These are phyloP conservation scores for Protophormia terraenovae DNA, from an alignment of 2,888 invertebrate genomes.

Conservation along the genomic window DNA sequence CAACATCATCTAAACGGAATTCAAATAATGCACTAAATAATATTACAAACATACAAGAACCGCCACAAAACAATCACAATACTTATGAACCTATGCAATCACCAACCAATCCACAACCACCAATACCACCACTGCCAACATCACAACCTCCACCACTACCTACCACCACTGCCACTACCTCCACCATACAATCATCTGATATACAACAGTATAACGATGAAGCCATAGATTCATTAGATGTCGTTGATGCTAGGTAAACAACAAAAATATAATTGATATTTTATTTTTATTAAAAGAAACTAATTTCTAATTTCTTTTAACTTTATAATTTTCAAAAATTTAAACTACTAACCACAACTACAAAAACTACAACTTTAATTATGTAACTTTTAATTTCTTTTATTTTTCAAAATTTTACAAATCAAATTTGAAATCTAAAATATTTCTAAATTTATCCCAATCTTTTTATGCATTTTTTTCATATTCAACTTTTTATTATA, in stretches of 20 bases:
- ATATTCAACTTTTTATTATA: slow-evolving; percentile 65
- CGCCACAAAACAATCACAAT: slow-evolving; percentile 71
- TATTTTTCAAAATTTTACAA: slow-evolving; percentile 25
- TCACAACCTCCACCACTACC: slow-evolving; percentile 39
- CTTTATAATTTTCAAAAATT: slow-evolving; percentile 12
- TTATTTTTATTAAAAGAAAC: background rate
- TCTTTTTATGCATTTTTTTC: slow-evolving; percentile 62
- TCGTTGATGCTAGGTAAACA: slow-evolving; percentile 79
- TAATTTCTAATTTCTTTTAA: background rate
- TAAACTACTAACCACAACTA: slow-evolving; percentile 9
- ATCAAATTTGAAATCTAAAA: slow-evolving; percentile 38
- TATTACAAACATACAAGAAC: slow-evolving; percentile 70
- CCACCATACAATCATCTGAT: slow-evolving; percentile 74
- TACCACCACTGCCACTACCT: slow-evolving; percentile 76
- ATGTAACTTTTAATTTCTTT: background rate
- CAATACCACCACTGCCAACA: slow-evolving; percentile 67
- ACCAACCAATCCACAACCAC: slow-evolving; percentile 71
- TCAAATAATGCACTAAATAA: slow-evolving; percentile 72
- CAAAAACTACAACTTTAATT: background rate
- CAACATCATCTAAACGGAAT: slow-evolving; percentile 76
- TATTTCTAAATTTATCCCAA: slow-evolving; percentile 49
- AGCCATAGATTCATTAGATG: slow-evolving; percentile 78
- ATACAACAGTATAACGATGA: slow-evolving; percentile 73
- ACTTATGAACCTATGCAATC: slow-evolving; percentile 70
- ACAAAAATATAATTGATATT: slow-evolving; percentile 29